Evolutionary conservation across 2,113 vertebrate species (phyloP), one percentile per base, ranked within the genome.

Genomic region (Cyprinus carpio): DNA sequence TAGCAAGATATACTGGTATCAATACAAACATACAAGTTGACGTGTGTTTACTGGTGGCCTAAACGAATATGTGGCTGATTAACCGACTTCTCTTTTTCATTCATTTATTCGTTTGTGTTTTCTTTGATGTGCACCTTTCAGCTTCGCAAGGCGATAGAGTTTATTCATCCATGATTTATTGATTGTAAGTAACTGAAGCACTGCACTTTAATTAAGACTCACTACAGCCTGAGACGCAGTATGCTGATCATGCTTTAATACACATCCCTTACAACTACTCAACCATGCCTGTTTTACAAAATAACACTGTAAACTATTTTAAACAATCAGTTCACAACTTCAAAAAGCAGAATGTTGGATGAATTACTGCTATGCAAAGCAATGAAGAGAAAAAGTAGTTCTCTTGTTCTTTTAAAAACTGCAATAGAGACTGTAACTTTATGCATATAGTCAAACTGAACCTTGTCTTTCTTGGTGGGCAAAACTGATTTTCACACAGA

Each of bases 111-210:
- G 25, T 20, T 31, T 3, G 3, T 71, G 67, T 71, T 72, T 74
- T 74, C 23, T 83, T 80, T 81, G 69, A 83, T 25, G 58, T 75
- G 65, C 54, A 71, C 51, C 16, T 71, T 75, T 88, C 76, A 83
- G 58, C 80, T 83, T 79, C 40, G 56, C 27, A 78, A 78, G 40
- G 54, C n/a, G 23, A 78, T 46, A 25, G 86, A 83, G 62, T 76
- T 89, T 86, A 64, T 77, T 88, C 85, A 84, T 27, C 80, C 86
- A 83, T 86, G 85, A 69, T 75, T 88, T 84, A 88, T 86, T 84
- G 82, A 86, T 78, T 82, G 62, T 69, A 40, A 54, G 46, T 69
- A 84, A 78, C 82, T 75, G 25, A 77, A 51, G 85, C 85, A 82
- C 69, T 81, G 11, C 31, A 62, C 64, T 54, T 84, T 82, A 80